Percentiles rank a stretch among this genome's conserved stretches.
Conservation (phyloP, 2,888 invertebrate species). For the Melieria omissa region DNA sequence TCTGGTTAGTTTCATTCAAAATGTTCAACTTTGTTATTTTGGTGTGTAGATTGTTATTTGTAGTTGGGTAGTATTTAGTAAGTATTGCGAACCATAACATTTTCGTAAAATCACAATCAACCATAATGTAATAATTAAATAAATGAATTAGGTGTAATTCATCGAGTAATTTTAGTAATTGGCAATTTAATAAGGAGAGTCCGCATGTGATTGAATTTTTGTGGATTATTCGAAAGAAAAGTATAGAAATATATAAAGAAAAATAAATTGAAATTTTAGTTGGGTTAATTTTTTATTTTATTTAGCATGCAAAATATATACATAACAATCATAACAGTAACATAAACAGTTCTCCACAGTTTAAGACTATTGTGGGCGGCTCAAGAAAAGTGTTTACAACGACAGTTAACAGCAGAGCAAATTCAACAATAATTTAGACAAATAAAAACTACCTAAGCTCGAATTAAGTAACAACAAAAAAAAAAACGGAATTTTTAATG, state of each 20-base stretch:
- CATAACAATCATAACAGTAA: slow-evolving; percentile 38
- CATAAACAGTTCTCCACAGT: slow-evolving; percentile 30
- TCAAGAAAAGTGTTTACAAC: too few relatives aligned
- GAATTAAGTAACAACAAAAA: too few relatives aligned
- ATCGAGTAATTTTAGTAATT: slow-evolving; percentile 3
- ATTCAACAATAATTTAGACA: too few relatives aligned
- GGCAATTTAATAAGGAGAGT: slow-evolving; percentile 3
- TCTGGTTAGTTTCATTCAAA: slow-evolving; percentile 64
- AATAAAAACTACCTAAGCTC: too few relatives aligned
- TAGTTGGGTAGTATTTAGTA: neutral
- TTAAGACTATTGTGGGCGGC: too few relatives aligned
- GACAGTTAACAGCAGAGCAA: too few relatives aligned
- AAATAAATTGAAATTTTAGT: slow-evolving; percentile 41
- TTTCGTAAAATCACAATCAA: slow-evolving; percentile 21
- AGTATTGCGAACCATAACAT: slow-evolving; percentile 12
- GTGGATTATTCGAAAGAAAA: slow-evolving; percentile 37
- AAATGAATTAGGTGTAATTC: slow-evolving; percentile 14
- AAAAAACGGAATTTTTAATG: too few relatives aligned
- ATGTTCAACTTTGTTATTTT: slow-evolving; percentile 51
- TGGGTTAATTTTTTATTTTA: slow-evolving; percentile 28
- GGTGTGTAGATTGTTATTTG: slow-evolving; percentile 4
- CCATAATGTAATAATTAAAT: slow-evolving; percentile 8
- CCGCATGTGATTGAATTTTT: slow-evolving; percentile 16
- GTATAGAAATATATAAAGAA: slow-evolving; percentile 40
- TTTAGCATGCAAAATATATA: slow-evolving; percentile 47